Percentiles rank a stretch among this genome's conserved stretches.
These are phyloP conservation scores for Tinea pellionella DNA, from an alignment of 2,888 invertebrate genomes.

Conservation along the genomic window DNA sequence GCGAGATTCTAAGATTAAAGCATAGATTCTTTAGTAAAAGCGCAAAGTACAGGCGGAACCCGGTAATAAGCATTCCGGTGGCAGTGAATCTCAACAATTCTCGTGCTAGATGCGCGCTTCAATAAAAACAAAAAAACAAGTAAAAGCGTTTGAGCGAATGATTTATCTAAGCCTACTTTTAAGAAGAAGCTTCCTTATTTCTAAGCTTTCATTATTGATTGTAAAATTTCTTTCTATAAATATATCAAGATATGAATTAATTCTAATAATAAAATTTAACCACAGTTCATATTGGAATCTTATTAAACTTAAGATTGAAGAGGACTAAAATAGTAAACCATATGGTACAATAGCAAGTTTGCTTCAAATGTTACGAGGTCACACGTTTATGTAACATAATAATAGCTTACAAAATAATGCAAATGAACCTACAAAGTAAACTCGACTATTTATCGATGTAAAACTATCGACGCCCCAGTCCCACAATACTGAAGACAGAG, in stretches of 20 bases:
- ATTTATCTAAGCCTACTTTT: not conserved
- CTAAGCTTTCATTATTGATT: not conserved
- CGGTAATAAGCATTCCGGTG: constrained; percentile 50
- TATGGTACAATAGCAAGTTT: not conserved
- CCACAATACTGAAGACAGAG: constrained; percentile 31
- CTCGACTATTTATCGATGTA: constrained; percentile 31
- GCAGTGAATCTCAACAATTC: constrained; percentile 31
- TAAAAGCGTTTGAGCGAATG: not conserved
- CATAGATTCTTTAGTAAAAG: not conserved
- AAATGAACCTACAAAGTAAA: constrained; percentile 39
- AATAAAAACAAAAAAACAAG: not conserved
- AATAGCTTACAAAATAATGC: constrained; percentile 52
- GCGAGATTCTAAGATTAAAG: too few species aligned
- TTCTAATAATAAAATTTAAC: too few species aligned
- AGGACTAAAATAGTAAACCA: not conserved
- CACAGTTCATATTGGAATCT: not conserved
- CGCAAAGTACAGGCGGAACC: constrained; percentile 43
- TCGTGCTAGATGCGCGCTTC: constrained; percentile 26
- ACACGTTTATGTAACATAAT: constrained; percentile 48
- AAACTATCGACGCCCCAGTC: constrained; percentile 31
- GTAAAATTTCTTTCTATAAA: not conserved
- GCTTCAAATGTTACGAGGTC: constrained; percentile 31
- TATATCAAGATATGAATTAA: too few species aligned
- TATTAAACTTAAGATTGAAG: not conserved
- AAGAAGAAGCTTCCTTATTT: not conserved